Percentiles rank a stretch among this genome's conserved stretches.
Evolutionary conservation across 2,113 vertebrate species (phyloP).

Genomic region (Cephalophus harveyi): DNA sequence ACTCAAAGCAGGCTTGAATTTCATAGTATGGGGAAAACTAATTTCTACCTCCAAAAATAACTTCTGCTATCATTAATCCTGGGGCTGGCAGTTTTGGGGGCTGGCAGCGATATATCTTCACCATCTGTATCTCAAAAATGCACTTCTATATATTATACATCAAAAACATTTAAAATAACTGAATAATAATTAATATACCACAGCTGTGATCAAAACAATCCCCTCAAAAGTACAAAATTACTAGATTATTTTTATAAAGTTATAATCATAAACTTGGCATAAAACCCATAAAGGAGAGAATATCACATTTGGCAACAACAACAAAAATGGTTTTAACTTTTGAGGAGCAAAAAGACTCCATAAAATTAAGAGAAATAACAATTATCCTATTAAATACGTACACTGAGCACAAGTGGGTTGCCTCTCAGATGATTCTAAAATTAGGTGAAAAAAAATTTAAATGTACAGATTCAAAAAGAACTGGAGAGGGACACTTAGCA

Average conservation of each 20-base stretch:
- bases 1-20: neutral
- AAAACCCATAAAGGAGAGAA: neutral
- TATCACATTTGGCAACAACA: neutral
- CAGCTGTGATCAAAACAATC: neutral
- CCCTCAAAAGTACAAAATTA: neutral
- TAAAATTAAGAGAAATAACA: neutral
- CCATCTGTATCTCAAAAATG: neutral
- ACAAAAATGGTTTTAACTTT: neutral
- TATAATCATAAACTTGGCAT: neutral
- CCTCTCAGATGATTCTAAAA: neutral
- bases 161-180: neutral
- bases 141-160: neutral
- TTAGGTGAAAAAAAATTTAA: neutral
- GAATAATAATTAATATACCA: neutral
- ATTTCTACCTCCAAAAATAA: neutral
- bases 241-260: neutral
- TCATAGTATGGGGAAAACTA: neutral
- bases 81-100: neutral
- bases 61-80: neutral
- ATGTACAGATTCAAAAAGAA: neutral
- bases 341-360: neutral
- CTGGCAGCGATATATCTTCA: neutral
- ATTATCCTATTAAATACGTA: conserved; percentile 3
- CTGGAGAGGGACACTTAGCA: neutral
- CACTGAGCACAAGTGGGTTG: neutral